Base-by-base conservation (phyloP, 2,797 vertebrate genomes). In the Cyprinella venusta region DNA sequence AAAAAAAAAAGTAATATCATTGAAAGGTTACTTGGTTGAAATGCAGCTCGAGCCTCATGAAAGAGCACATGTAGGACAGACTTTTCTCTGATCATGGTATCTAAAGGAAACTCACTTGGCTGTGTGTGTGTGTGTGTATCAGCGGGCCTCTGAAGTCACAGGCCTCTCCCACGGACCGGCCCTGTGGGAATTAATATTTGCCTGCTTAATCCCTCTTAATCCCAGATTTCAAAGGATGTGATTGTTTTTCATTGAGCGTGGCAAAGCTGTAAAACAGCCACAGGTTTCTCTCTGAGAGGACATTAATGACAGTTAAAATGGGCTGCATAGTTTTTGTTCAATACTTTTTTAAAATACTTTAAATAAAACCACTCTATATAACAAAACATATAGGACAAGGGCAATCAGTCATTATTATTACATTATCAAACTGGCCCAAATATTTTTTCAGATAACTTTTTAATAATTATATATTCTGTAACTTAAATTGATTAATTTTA, bases 161-260 rank as follows among this genome's bases (percentile, higher is more conserved):
- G 54, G 76, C 74, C 61, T 75, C 64, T 87, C 79, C 74, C 86
- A 74, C 74, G 64, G 70, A 68, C 81, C 40, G 15, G 74, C 84
- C 80, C 76, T 45, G 61, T 71, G 68, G 75, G 86, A 88, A 87
- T 90, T 88, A 87, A 88, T 89, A 88, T 88, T 88, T 84, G 82
- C 80, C 79, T 79, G 85, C 72, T 69, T 91, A 91, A 91, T 91
- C 90, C 87, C 36, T 24, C 76, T 85, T 89, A 88, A 90, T 88
- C 85, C 86, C 79, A 77, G 83, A 88, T 90, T 86, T 88, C 48
- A 87, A 85, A 78, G 83, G 87, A 85, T 83, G 79, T 81, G 86
- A 88, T 84, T 89, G 89, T 89, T 90, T 89, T 87, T 87, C 85
- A 64, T 79, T 67, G 65, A 71, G 80, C 45, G n/a, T 50, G 50